Base-by-base conservation (phyloP, 2,888 invertebrate genomes). In the Eupelmus urozonus region DNA sequence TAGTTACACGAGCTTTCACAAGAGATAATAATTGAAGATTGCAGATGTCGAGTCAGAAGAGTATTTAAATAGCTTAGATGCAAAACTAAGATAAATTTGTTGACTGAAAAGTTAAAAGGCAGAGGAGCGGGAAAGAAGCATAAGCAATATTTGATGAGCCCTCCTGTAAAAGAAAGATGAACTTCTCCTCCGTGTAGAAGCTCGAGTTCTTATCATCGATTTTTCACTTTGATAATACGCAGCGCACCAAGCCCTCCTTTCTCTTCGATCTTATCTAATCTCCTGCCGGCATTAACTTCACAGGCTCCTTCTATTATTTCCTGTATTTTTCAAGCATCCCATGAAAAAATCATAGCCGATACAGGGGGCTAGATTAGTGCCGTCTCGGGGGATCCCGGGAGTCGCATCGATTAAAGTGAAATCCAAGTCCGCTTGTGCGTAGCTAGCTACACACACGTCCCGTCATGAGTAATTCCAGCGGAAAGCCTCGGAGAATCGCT, bases 401-500 rank as follows among this genome's bases (percentile, higher is more conserved):
- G 16, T 7, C 13, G 2, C 2, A 45, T 7, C 45, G 16, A 45
- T 45, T 9, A 16, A 34, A 34, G 34, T 34, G 34, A 34, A 34
- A 34, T 34, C n/a, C n/a, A n/a, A n/a, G n/a, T n/a, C n/a, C n/a
- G n/a, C n/a, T n/a, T n/a, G n/a, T n/a, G n/a, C n/a, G n/a, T n/a
- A n/a, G n/a, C n/a, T n/a, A n/a, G n/a, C n/a, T n/a, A n/a, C n/a
- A n/a, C n/a, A n/a, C n/a, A n/a, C n/a, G n/a, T n/a, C n/a, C n/a
- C n/a, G n/a, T n/a, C n/a, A 34, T 42, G 66, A 77, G 78, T 72
- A 73, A 78, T 73, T 78, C 69, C 60, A 65, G n/a, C 20, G 55
- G 53, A 69, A 74, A 74, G 62, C 69, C 20, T 57, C 55, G 62
- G 34, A 34, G 70, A 78, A 78, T 65, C 69, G 65, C 78, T 74